A percentile compares a stretch with the other conserved stretches of the same genome.
Evolutionary conservation across 2,113 vertebrate species (phyloP).

Genomic region (Cercopithecus mona): DNA sequence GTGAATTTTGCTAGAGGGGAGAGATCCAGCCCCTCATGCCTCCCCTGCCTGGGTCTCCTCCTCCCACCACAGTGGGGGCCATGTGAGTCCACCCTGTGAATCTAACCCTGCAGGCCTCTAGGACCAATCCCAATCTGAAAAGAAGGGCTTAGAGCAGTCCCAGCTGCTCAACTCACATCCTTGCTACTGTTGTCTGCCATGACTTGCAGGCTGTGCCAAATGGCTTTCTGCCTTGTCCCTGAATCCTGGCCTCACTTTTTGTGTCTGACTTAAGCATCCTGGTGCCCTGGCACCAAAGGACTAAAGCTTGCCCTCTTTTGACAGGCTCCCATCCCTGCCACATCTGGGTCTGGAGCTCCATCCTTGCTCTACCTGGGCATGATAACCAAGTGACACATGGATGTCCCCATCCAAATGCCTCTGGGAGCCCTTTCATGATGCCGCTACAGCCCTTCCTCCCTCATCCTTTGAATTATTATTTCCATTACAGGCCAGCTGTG

Average conservation of each 20-base stretch:
- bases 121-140: background rate
- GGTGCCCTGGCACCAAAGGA: background rate
- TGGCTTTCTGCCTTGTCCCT: background rate
- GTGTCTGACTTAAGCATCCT: background rate
- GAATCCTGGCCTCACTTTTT: background rate
- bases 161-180: background rate
- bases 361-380: background rate
- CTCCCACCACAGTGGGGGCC: too few relatives aligned
- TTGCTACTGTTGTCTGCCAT: background rate
- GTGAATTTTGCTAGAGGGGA: background rate
- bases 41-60: background rate
- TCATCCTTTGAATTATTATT: background rate
- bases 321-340: background rate
- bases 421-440: background rate
- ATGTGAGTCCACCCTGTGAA: accelerated
- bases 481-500: background rate
- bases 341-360: background rate
- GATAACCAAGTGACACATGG: background rate
- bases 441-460: background rate
- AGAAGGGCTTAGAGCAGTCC: background rate
- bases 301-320: background rate
- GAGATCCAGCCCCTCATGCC: background rate
- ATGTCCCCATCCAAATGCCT: background rate
- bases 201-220: background rate
- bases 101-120: background rate